Conservation (phyloP, 2,888 invertebrate genomes). For the Antheraea assamensis region DNA sequence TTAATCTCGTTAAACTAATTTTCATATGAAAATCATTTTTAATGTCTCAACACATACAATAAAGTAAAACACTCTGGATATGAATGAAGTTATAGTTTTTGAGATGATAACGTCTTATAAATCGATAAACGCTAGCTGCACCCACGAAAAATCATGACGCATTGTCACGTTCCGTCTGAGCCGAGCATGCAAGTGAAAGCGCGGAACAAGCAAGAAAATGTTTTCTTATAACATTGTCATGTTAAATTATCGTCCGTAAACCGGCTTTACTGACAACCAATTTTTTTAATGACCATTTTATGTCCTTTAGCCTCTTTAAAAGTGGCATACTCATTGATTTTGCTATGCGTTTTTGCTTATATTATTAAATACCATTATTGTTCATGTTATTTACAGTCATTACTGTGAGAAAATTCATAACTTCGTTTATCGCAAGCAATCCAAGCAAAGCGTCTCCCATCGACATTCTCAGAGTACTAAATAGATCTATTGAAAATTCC, state of each 20-base stretch:
- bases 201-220: too few species aligned
- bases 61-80: too few species aligned
- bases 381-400: not conserved
- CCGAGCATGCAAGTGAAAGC: too few species aligned
- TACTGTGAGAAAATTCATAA: constrained; percentile 12
- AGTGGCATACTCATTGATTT: not conserved
- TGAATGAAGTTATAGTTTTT: too few species aligned
- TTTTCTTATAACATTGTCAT: too few species aligned
- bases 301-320: not conserved
- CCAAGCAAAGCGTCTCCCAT: constrained; percentile 12
- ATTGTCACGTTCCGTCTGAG: too few species aligned
- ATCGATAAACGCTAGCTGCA: too few species aligned
- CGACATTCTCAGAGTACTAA: constrained; percentile 9
- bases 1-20: too few species aligned
- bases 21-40: not conserved
- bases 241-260: too few species aligned
- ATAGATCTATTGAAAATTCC: constrained; percentile 11
- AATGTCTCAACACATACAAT: not conserved
- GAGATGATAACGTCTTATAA: too few species aligned
- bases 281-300: not conserved
- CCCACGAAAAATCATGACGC: too few species aligned
- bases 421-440: constrained; percentile 17
- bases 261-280: too few species aligned
- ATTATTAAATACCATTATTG: not conserved
- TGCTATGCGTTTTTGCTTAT: not conserved